Percentiles rank a stretch among this genome's conserved stretches.
phyloP scores from a whole-genome alignment of 2,888 invertebrate species.

The Drosophila maculinotata region DNA sequence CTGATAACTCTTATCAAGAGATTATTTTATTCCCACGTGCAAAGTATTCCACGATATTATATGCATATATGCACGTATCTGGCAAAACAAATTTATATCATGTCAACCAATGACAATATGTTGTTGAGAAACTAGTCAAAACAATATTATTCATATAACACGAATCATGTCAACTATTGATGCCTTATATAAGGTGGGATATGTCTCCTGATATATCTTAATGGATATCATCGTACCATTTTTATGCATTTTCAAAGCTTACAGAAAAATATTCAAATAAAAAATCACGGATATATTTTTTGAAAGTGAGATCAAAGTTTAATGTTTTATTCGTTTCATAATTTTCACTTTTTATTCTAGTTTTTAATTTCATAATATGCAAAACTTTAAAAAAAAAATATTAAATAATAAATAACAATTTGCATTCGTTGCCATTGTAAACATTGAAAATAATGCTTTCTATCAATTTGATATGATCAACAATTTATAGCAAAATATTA shows the following conservation, averaged over 20 bases:
- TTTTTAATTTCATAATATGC: conserved; percentile 53
- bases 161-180: too few species aligned
- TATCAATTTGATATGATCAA: conserved; percentile 59
- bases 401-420: conserved; percentile 78
- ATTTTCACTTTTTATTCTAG: conserved; percentile 63
- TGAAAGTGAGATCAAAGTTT: conserved; percentile 70
- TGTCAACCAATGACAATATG: too few species aligned
- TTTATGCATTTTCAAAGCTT: too few species aligned
- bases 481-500: conserved; percentile 69
- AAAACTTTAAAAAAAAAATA: conserved; percentile 63
- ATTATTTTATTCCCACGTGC: conserved; percentile 42
- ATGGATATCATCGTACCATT: too few species aligned
- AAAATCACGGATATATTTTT: conserved; percentile 29
- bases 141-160: too few species aligned
- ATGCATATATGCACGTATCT: not conserved
- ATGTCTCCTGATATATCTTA: too few species aligned
- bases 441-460: conserved; percentile 68
- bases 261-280: conserved; percentile 6
- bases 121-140: too few species aligned
- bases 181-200: too few species aligned
- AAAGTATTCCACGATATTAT: conserved; percentile 2
- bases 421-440: conserved; percentile 73
- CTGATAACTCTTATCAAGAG: conserved; percentile 50
- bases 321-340: conserved; percentile 64
- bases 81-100: not conserved